Base-by-base conservation (phyloP, 2,888 invertebrate genomes). In the Cabera pusaria region DNA sequence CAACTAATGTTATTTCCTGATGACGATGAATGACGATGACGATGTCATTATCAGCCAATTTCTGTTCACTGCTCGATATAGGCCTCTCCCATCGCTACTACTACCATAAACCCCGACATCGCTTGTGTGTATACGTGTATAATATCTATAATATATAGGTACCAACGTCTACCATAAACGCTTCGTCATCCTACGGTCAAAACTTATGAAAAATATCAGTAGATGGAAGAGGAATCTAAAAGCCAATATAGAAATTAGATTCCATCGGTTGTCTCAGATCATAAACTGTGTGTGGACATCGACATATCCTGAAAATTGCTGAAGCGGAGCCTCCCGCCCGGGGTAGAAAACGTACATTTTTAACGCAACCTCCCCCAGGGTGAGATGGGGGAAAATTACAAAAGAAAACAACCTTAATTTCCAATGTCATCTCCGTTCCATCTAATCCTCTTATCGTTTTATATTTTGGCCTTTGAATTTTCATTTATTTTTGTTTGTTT, bases 381-480 rank as follows among this genome's bases (percentile, higher is more conserved):
- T 72, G 83, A 75, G 72, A 76, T 64, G 84, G 84, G 49, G 73
- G 81, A 75, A 79, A 85, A 87, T 87, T 86, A 88, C 87, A 87
- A 88, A 87, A 83, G 85, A 86, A 88, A 87, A 87, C 86, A 86
- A 72, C 86, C 88, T 87, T 87, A 88, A 88, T 88, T 87, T 87
- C 87, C 86, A 88, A 86, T 86, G 88, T 87, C 88, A 88, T 88
- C 86, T 87, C 87, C 86, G 86, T 78, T 83, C 83, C 81, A 73
- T 80, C 78, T 88, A 87, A 88, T 88, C 88, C 79, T 87, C 87
- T 88, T 88, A 87, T 83, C 84, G 84, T 82, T 86, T 84, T 86
- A 84, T 87, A 83, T 87, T 86, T 84, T 68, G 82, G 79, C 75
- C 82, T 84, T 81, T 84, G 85, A 87, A 85, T 87, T 86, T 86